Conservation (phyloP, 2,888 invertebrate species). For the Ariolimax columbianus region DNA sequence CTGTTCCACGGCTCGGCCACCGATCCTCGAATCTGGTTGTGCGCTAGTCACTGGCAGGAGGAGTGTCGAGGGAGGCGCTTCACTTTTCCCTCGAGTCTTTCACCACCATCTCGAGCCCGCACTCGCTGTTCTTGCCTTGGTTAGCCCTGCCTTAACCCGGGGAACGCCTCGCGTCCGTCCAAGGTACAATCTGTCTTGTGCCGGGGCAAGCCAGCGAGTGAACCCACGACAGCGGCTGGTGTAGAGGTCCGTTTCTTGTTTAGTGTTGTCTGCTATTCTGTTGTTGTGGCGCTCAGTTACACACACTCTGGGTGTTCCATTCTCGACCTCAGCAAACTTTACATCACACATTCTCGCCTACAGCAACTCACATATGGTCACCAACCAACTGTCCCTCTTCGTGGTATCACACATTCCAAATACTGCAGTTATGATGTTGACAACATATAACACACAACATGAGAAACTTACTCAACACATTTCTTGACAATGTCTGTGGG, state of each 20-base stretch:
- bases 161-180: not conserved
- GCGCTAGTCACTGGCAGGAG: slow-evolving; percentile 10
- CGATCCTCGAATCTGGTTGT: slow-evolving; percentile 3
- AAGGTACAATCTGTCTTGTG: slow-evolving; percentile 23
- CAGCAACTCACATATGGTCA: too few species aligned
- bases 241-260: slow-evolving; percentile 12
- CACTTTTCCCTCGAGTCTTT: not conserved
- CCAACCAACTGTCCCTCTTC: too few species aligned
- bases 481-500: too few species aligned
- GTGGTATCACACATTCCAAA: too few species aligned
- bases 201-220: not conserved
- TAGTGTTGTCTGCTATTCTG: not conserved
- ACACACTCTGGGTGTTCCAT: not conserved
- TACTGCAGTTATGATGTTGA: too few species aligned
- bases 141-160: slow-evolving; percentile 34
- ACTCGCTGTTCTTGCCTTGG: not conserved
- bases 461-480: too few species aligned
- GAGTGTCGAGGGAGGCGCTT: slow-evolving; percentile 34
- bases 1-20: slow-evolving; percentile 1
- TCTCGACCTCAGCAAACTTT: too few species aligned
- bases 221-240: not conserved
- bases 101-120: not conserved
- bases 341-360: too few species aligned
- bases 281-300: not conserved
- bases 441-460: too few species aligned